Evolutionary conservation across 2,797 vertebrate species (phyloP).

Genomic region (Pempheris klunzingeri): DNA sequence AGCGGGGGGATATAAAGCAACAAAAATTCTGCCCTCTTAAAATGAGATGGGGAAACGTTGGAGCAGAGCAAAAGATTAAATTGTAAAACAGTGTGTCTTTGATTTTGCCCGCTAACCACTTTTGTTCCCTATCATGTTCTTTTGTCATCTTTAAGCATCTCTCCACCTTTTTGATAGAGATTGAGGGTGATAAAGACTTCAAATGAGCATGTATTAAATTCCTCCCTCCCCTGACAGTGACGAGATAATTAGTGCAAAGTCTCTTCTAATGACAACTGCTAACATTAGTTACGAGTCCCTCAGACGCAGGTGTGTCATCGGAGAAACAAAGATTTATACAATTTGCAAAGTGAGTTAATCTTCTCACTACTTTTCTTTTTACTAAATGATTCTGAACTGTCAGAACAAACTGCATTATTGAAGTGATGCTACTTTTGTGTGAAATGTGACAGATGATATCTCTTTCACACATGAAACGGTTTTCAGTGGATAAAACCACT

Average conservation of each 20-base stretch:
- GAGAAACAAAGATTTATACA: slow-evolving; percentile 48
- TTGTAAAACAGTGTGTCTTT: slow-evolving; percentile 38
- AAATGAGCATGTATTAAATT: slow-evolving; percentile 44
- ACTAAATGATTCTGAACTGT: slow-evolving; percentile 55
- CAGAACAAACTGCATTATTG: slow-evolving; percentile 42
- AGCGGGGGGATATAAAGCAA: slow-evolving; percentile 54
- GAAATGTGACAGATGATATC: slow-evolving; percentile 63
- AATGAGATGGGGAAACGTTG: slow-evolving; percentile 59
- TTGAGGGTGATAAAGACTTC: slow-evolving; percentile 47
- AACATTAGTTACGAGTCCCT: slow-evolving; percentile 69
- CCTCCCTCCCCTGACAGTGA: slow-evolving; percentile 59
- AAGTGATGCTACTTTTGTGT: slow-evolving; percentile 46
- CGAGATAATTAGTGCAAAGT: slow-evolving; percentile 73
- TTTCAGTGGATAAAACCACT: slow-evolving; percentile 45
- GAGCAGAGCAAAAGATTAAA: slow-evolving; percentile 62
- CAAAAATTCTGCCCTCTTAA: slow-evolving; percentile 71
- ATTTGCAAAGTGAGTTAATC: slow-evolving; percentile 58
- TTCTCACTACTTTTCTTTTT: slow-evolving; percentile 39
- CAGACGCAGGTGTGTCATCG: slow-evolving; percentile 61
- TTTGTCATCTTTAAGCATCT: slow-evolving; percentile 47
- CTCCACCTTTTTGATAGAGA: slow-evolving; percentile 42
- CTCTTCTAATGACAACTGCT: slow-evolving; percentile 70
- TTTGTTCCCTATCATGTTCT: slow-evolving; percentile 48
- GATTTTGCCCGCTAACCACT: slow-evolving; percentile 50
- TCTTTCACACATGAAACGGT: slow-evolving; percentile 62